Conservation (phyloP, 2,797 vertebrate genomes). For the Coregonus suidteri region DNA sequence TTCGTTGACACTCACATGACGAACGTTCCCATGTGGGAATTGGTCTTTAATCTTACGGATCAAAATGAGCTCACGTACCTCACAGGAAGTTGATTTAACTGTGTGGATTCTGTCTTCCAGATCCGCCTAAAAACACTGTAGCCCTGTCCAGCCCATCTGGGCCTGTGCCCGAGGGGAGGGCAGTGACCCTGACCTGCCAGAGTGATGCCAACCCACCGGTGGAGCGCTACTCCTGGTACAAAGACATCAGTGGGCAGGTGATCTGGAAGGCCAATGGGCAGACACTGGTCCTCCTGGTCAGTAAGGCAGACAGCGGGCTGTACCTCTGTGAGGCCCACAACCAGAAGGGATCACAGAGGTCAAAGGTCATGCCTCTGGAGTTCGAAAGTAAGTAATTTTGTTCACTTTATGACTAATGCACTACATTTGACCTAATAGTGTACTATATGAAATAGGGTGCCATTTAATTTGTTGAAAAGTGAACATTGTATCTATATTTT, state of each 20-base stretch:
- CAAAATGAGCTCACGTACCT: background rate
- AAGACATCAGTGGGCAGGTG: slow-evolving; percentile 13
- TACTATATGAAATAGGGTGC: too few species aligned
- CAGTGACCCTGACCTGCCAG: slow-evolving; percentile 28
- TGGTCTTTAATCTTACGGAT: background rate
- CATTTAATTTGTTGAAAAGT: too few species aligned
- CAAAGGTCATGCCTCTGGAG: slow-evolving; percentile 22
- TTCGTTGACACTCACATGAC: background rate
- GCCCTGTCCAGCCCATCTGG: background rate
- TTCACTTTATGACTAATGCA: background rate
- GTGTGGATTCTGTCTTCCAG: slow-evolving; percentile 14
- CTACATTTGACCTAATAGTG: too few species aligned
- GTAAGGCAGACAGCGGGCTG: background rate
- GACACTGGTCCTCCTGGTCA: slow-evolving; percentile 6
- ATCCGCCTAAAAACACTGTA: slow-evolving; percentile 20
- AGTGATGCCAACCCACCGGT: slow-evolving; percentile 49
- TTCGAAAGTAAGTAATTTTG: slow-evolving; percentile 22
- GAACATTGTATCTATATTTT: background rate
- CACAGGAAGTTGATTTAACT: background rate
- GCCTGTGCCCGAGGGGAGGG: slow-evolving; percentile 15
- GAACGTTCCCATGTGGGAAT: background rate
- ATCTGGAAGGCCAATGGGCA: background rate
- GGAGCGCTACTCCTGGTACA: slow-evolving; percentile 38
- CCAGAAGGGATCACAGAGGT: slow-evolving; percentile 15
- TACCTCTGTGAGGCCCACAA: slow-evolving; percentile 44